Evolutionary conservation across 2,797 vertebrate genomes (phyloP).

Genomic region (Anabas testudineus): DNA sequence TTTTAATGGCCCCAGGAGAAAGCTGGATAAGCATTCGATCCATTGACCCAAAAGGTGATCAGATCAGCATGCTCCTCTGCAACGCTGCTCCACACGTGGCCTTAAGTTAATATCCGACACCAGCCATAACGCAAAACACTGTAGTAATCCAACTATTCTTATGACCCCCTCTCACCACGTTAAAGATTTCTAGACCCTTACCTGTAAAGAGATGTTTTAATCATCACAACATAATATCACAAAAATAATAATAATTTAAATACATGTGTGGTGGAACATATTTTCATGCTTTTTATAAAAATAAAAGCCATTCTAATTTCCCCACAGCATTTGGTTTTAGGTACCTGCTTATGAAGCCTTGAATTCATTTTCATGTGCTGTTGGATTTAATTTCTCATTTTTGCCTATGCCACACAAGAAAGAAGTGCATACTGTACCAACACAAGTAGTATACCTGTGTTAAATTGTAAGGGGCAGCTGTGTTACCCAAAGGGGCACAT

Average conservation of each 20-base stretch:
- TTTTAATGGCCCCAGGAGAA: conserved; percentile 13
- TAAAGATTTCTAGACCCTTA: too few relatives aligned
- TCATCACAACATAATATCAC: too few relatives aligned
- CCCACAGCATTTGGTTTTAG: neutral
- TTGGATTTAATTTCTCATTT: conserved; percentile 12
- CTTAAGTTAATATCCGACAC: conserved; percentile 21
- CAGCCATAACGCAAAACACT: neutral
- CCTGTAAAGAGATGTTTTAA: too few relatives aligned
- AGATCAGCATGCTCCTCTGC: conserved; percentile 13
- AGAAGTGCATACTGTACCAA: conserved; percentile 1
- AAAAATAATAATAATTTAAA: too few relatives aligned
- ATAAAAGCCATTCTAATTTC: neutral
- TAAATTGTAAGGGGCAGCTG: neutral
- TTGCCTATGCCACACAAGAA: conserved; percentile 5
- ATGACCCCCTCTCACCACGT: too few relatives aligned
- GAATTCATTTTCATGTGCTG: neutral
- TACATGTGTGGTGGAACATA: neutral
- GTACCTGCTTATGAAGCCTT: neutral
- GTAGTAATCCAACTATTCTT: neutral
- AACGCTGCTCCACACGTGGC: conserved; percentile 3
- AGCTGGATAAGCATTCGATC: conserved; percentile 21
- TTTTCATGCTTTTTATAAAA: neutral
- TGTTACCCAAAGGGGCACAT: too few relatives aligned
- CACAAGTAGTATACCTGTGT: conserved; percentile 6
- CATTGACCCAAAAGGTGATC: conserved; percentile 3